Conservation (phyloP, 2,113 vertebrate genomes). For the Burhinus bistriatus region DNA sequence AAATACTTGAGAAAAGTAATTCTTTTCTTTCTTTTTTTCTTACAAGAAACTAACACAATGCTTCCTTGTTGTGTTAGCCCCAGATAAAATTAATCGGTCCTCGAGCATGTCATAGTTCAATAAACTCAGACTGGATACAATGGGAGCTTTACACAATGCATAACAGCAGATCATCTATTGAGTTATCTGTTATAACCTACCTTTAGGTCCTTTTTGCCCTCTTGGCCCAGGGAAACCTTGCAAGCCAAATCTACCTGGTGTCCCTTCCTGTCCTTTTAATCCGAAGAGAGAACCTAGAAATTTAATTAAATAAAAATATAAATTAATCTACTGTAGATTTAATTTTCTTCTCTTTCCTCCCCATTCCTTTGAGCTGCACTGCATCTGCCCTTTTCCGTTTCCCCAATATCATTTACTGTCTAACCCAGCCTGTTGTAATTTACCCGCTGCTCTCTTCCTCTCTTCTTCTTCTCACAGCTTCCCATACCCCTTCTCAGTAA, state of each 20-base stretch:
- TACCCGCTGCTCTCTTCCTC: background rate
- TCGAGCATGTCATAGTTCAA: background rate
- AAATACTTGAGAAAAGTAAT: background rate
- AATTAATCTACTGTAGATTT: background rate
- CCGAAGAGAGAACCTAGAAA: constrained; percentile 68
- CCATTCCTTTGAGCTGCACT: background rate
- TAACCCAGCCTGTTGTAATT: background rate
- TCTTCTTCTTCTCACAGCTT: background rate
- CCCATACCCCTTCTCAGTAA: background rate
- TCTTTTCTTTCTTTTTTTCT: background rate
- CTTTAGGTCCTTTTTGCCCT: constrained; percentile 77
- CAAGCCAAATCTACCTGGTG: constrained; percentile 40
- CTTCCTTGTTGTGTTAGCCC: background rate
- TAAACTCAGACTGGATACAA: background rate
- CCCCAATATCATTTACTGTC: background rate
- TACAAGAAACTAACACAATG: background rate
- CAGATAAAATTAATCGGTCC: background rate
- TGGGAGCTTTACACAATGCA: background rate
- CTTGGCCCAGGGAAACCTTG: constrained; percentile 73
- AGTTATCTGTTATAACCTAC: constrained; percentile 31
- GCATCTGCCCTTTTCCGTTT: background rate
- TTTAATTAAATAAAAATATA: background rate
- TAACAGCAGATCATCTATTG: background rate
- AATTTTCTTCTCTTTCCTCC: background rate
- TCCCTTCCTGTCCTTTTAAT: constrained; percentile 68